Percentiles rank a stretch among this genome's conserved stretches.
These are phyloP conservation scores for Cheracebus regulus DNA, from an alignment of 2,797 vertebrate genomes.

Conservation along the genomic window DNA sequence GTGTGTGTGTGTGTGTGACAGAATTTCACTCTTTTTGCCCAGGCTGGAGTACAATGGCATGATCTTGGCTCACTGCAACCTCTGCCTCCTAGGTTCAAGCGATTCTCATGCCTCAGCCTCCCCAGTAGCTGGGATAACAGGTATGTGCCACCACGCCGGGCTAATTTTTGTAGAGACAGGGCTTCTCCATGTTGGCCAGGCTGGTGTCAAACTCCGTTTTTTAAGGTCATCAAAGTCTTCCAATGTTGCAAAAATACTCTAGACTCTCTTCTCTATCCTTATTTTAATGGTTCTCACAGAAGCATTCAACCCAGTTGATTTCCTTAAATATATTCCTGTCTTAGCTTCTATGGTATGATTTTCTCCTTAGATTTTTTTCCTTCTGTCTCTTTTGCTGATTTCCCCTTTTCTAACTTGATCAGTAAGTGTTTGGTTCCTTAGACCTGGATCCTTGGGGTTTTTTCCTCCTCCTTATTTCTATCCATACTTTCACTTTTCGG, in stretches of 20 bases:
- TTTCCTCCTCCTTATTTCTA: not conserved
- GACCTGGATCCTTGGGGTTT: rapidly evolving
- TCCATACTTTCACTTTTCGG: not conserved
- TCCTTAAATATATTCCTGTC: not conserved
- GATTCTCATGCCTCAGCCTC: too few relatives aligned
- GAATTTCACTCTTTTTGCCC: too few relatives aligned
- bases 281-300: not conserved
- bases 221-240: not conserved
- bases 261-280: not conserved
- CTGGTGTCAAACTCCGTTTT: not conserved
- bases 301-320: not conserved
- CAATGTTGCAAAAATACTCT: not conserved
- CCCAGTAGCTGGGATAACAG: too few relatives aligned
- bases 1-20: too few relatives aligned
- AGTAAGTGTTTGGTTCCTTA: not conserved
- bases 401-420: not conserved
- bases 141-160: too few relatives aligned
- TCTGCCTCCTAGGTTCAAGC: too few relatives aligned
- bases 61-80: too few relatives aligned
- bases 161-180: too few relatives aligned
- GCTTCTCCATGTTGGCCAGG: too few relatives aligned
- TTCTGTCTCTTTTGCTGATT: not conserved
- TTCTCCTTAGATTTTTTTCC: not conserved
- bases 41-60: too few relatives aligned
- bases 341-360: not conserved